Percentiles rank a stretch among this genome's conserved stretches.
Evolutionary conservation across 1,140 invertebrate species (phyloP).

Genomic region (Mylabris phalerata): DNA sequence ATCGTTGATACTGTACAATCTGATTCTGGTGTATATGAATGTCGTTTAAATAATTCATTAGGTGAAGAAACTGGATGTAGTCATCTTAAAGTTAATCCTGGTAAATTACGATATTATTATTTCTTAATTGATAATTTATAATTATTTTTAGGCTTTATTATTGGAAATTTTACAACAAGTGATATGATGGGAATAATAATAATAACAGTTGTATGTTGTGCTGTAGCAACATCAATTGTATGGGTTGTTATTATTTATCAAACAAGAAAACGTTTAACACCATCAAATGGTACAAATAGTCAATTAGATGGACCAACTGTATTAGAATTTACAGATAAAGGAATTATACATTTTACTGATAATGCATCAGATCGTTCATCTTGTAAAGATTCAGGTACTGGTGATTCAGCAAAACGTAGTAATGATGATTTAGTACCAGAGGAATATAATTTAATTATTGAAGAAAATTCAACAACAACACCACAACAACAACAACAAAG

Average conservation of each 20-base stretch:
- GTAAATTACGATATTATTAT: conserved; percentile 34
- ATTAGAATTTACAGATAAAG: conserved; percentile 17
- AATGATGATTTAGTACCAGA: conserved; percentile 40
- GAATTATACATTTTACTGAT: conserved; percentile 22
- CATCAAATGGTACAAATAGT: conserved; percentile 2
- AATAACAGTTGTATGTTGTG: conserved; percentile 83
- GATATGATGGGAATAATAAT: conserved; percentile 79
- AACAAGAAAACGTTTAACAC: conserved; percentile 57
- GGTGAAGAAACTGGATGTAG: conserved; percentile 56
- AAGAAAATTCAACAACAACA: background rate
- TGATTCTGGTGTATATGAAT: conserved; percentile 83
- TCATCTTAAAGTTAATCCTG: conserved; percentile 49
- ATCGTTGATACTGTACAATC: conserved; percentile 69
- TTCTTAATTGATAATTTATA: background rate
- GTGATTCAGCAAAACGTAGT: conserved; percentile 58
- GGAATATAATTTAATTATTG: conserved; percentile 9
- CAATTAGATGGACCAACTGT: conserved; percentile 2
- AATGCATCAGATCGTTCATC: conserved; percentile 48
- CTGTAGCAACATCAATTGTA: conserved; percentile 80
- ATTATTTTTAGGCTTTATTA: conserved; percentile 4
- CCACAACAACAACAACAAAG: background rate
- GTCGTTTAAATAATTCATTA: conserved; percentile 78
- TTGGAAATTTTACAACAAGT: conserved; percentile 40
- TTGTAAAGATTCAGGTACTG: conserved; percentile 60
- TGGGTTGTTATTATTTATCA: conserved; percentile 92